Evolutionary conservation across 2,797 vertebrate genomes (phyloP), one percentile per base, ranked within the genome.

Genomic region (Miichthys miiuy): DNA sequence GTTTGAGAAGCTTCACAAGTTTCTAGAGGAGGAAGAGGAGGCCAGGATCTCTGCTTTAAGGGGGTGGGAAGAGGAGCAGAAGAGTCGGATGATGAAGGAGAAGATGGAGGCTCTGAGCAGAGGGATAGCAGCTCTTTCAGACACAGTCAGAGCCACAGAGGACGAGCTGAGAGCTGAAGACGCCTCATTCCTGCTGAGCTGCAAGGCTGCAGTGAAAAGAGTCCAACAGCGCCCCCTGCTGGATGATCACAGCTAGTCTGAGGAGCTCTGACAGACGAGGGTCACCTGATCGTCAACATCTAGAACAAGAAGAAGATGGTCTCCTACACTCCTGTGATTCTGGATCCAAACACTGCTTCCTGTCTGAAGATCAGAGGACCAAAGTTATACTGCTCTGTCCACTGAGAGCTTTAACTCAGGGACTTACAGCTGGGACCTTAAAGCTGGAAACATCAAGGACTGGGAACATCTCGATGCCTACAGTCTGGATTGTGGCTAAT

Each of bases 241-340:
- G 67, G 68, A 75, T 0, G 71, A 81, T 5, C 81, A 60, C 5
- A 82, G 55, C 63, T 70, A 30, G 2, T 6, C 30, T 60, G 86
- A 54, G 83, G 79, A 72, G 68, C 82, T 66, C 87, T 91, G 60
- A 87, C 89, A 16, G 79, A 91, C 0, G 68, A 47, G 75, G 84
- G 88, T 18, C 88, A 90, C 82, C 87, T 91, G 75, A 38, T n/a
- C 75, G 75, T 81, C 77, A 75, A 79, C 25, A 46, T 90, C 79
- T 90, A 86, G 85, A 77, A 0, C 27, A 90, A 71, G 44, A 89
- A 89, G 86, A 88, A 83, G 0, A 1, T 52, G 25, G 68, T 89
- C 38, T 72, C 61, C 44, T 87, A 79, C 81, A 71, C 3, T 23
- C 76, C 87, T 21, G 71, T 90, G 51, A 41, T 91, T 65, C 83